phyloP scores from a whole-genome alignment of 2,888 invertebrate species.

The Steromphala cineraria region DNA sequence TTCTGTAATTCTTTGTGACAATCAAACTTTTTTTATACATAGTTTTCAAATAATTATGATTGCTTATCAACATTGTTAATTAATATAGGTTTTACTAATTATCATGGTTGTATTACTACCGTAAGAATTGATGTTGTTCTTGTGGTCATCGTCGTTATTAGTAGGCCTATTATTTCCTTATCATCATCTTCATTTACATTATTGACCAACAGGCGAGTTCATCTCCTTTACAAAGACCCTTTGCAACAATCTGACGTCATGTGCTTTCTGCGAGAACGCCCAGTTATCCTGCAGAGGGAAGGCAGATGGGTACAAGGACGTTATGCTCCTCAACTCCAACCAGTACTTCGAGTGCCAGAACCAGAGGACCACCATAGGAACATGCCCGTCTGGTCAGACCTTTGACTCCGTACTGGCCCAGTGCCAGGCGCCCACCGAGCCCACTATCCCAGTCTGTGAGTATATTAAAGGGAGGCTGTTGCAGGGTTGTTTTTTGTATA shows the following conservation, averaged over 20 bases:
- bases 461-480: background rate
- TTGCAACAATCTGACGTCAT: background rate
- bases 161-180: too few relatives aligned
- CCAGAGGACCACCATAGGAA: background rate
- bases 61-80: too few relatives aligned
- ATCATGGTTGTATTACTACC: too few relatives aligned
- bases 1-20: too few relatives aligned
- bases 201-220: background rate
- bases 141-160: too few relatives aligned
- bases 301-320: conserved; percentile 4
- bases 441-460: conserved; percentile 5
- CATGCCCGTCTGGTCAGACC: background rate
- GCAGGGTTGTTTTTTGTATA: too few relatives aligned
- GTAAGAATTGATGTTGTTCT: too few relatives aligned
- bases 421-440: background rate
- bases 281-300: background rate
- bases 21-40: too few relatives aligned
- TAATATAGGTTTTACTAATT: too few relatives aligned
- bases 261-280: background rate
- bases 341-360: background rate
- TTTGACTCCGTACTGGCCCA: background rate
- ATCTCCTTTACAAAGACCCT: background rate
- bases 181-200: too few relatives aligned
- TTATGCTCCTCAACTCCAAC: background rate
- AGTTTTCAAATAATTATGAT: too few relatives aligned